These are phyloP conservation scores for Dendroctonus valens DNA, from an alignment of 1,140 invertebrate genomes.

Conservation along the genomic window DNA sequence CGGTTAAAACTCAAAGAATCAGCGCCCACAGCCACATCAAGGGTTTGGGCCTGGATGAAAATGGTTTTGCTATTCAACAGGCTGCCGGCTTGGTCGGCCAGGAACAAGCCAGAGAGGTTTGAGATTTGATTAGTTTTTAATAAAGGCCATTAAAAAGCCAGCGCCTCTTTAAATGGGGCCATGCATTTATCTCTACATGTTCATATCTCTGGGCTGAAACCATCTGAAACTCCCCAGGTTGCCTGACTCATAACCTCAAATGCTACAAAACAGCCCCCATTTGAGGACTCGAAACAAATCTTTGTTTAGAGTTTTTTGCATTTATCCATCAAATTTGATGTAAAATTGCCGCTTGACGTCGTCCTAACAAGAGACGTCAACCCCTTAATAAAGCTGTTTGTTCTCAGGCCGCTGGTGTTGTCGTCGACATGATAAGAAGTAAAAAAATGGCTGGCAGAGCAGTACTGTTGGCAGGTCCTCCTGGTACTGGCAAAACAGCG, in stretches of 20 bases:
- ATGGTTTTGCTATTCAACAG: conserved; percentile 81
- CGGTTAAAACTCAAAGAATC: conserved; percentile 94
- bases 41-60: conserved; percentile 92
- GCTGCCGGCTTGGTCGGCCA: conserved; percentile 96
- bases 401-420: conserved; percentile 89
- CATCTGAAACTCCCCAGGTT: no score
- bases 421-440: conserved; percentile 94
- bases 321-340: no score
- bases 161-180: no score
- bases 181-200: no score
- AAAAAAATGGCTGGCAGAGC: conserved; percentile 99
- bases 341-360: background rate
- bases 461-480: conserved; percentile 92
- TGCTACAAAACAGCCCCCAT: background rate
- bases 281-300: no score
- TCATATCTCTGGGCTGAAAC: no score
- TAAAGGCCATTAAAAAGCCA: no score
- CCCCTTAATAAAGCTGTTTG: conserved; percentile 32
- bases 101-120: conserved; percentile 87
- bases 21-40: conserved; percentile 97
- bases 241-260: background rate
- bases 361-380: background rate
- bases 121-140: background rate
- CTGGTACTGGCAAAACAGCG: conserved; percentile 98
- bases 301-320: no score